These are phyloP conservation scores for Trachymyrmex septentrionalis DNA, from an alignment of 1,140 invertebrate genomes.

Conservation along the genomic window DNA sequence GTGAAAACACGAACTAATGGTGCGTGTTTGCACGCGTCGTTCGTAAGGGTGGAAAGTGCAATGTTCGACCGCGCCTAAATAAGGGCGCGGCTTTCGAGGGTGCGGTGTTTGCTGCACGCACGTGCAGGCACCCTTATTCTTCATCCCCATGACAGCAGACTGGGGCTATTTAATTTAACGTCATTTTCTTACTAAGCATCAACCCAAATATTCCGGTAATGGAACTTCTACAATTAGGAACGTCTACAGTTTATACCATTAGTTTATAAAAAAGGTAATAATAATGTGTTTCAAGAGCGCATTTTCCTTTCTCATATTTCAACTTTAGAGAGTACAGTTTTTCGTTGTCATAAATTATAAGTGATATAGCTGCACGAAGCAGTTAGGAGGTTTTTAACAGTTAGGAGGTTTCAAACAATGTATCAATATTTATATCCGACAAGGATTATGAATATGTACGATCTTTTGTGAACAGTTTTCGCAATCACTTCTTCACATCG, in stretches of 20 bases:
- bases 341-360: too few relatives aligned
- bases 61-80: conserved; percentile 75
- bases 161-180: conserved; percentile 51
- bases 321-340: too few relatives aligned
- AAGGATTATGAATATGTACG: too few relatives aligned
- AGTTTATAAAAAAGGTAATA: not conserved
- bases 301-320: too few relatives aligned
- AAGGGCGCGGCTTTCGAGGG: conserved; percentile 76
- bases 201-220: conserved; percentile 5
- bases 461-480: too few relatives aligned
- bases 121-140: conserved; percentile 57
- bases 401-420: too few relatives aligned
- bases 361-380: too few relatives aligned
- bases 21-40: conserved; percentile 70
- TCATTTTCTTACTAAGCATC: conserved; percentile 47
- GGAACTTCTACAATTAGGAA: conserved; percentile 6
- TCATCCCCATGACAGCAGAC: conserved; percentile 54
- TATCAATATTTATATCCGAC: too few relatives aligned
- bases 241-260: not conserved
- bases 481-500: too few relatives aligned
- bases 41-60: conserved; percentile 77
- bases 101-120: conserved; percentile 71
- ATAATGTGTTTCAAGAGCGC: too few relatives aligned
- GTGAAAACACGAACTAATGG: conserved; percentile 73
- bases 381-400: too few relatives aligned